Evolutionary conservation across 2,888 invertebrate species (phyloP).

Genomic region (Vandiemenella viatica): DNA sequence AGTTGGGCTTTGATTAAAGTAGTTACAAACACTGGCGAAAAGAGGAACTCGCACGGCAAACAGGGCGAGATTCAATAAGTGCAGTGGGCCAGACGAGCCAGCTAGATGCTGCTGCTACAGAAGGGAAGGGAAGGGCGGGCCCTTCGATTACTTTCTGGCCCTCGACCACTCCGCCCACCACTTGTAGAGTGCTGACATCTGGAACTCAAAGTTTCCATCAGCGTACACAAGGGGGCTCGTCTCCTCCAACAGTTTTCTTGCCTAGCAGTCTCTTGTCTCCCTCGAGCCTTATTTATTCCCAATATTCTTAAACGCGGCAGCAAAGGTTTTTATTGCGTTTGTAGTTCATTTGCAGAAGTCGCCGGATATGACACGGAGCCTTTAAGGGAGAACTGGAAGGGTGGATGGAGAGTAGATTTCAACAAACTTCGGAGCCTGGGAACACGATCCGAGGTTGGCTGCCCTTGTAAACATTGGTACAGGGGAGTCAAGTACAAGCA

Average conservation of each 20-base stretch:
- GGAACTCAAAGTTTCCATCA: background rate
- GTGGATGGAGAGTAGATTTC: too few relatives aligned
- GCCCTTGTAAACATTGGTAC: too few relatives aligned
- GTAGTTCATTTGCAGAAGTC: too few relatives aligned
- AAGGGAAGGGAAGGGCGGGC: too few relatives aligned
- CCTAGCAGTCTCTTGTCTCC: background rate
- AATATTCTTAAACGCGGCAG: background rate
- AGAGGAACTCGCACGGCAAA: conserved; percentile 14
- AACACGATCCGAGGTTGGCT: too few relatives aligned
- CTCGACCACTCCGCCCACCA: too few relatives aligned
- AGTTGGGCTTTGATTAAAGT: conserved; percentile 20
- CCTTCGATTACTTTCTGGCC: background rate
- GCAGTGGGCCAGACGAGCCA: conserved; percentile 8
- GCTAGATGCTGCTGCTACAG: background rate
- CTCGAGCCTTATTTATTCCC: background rate
- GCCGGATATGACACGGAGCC: too few relatives aligned
- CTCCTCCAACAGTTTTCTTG: background rate
- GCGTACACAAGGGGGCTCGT: background rate
- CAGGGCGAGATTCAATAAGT: conserved; percentile 19
- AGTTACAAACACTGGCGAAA: conserved; percentile 19
- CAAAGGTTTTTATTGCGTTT: too few relatives aligned
- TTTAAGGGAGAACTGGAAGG: too few relatives aligned
- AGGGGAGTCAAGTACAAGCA: too few relatives aligned
- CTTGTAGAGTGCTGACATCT: background rate
- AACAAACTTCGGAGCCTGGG: too few relatives aligned